Base-by-base conservation (phyloP, 2,888 invertebrate species). In the Agrypnus murinus region DNA sequence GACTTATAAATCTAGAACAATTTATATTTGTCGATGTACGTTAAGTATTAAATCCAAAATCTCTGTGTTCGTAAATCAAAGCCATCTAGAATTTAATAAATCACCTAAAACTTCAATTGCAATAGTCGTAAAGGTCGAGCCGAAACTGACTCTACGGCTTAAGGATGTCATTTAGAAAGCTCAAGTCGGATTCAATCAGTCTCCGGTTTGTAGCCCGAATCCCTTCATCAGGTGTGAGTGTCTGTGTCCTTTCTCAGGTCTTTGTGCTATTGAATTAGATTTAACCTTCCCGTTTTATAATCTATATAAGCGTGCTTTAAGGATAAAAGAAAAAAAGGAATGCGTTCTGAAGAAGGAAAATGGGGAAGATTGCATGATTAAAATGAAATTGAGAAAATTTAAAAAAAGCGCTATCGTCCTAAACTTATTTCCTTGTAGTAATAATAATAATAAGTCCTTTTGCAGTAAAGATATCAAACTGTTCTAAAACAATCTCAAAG, bases 201-300 rank as follows among this genome's bases (percentile, higher is more conserved):
- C 50, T 43, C 65, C 43, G 38, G 53, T 45, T 65, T 53, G 43
- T 65, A 43, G 55, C 55, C 14, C 34, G 55, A 65, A 58, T 58
- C 43, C 57, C 45, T 65, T 57, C 43, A 65, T 65, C 65, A 65
- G 65, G 65, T 65, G 65, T 50, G 32, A 65, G 46, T 65, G 17
- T 65, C 65, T 58, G 14, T 45, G 14, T 45, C 65, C 57, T 36
- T 57, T 64, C 32, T 53, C 40, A 55, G 55, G 25, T 55, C 53
- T 64, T 64, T 64, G 64, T 40, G 64, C 50, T 38, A 45, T 55
- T 43, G 64, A 55, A 64, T 64, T 64, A 55, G 55, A 55, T 55
- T 53, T 50, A 31, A 25, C 53, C 31, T 38, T 40, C 15, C 40
- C 40, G 50, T 14, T 50, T 64, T 63, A 63, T 48, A 36, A 48